phyloP scores from a whole-genome alignment of 2,888 invertebrate species.

The Andrena marginata region DNA sequence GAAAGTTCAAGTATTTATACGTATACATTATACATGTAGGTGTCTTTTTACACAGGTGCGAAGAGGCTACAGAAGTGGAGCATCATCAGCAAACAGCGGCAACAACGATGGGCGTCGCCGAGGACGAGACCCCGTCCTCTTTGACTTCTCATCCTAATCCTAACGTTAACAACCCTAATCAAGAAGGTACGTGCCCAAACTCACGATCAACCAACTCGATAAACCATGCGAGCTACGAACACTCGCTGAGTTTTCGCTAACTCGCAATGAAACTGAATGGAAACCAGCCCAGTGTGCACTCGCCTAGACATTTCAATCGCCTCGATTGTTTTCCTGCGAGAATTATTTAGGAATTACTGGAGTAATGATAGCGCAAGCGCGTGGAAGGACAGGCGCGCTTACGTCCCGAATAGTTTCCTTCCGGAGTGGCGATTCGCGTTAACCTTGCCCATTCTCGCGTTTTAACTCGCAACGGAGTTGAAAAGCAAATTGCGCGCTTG shows the following conservation, averaged over 20 bases:
- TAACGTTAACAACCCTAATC: constrained; percentile 79
- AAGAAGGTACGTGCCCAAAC: constrained; percentile 78
- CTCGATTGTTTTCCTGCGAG: not conserved
- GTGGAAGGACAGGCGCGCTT: not conserved
- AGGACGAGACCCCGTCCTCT: constrained; percentile 83
- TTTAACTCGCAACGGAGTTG: constrained; percentile 12
- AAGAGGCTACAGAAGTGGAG: constrained; percentile 83
- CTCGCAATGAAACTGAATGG: not conserved
- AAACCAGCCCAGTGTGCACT: not conserved
- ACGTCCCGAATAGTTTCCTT: constrained; percentile 22
- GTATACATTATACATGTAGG: too few species aligned
- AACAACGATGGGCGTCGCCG: constrained; percentile 83
- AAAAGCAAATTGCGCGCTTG: constrained; percentile 48
- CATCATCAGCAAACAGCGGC: constrained; percentile 82
- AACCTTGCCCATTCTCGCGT: constrained; percentile 31
- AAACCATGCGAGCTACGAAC: not conserved
- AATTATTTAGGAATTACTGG: not conserved
- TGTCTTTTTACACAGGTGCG: constrained; percentile 76
- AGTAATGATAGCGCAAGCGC: not conserved
- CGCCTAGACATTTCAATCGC: not conserved
- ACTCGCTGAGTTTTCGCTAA: not conserved
- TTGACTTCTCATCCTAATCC: constrained; percentile 82
- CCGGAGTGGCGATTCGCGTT: constrained; percentile 22
- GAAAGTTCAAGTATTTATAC: not conserved
- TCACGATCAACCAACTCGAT: not conserved